These are phyloP conservation scores for Cheilosia vernalis DNA, from an alignment of 2,888 invertebrate species.

Conservation along the genomic window DNA sequence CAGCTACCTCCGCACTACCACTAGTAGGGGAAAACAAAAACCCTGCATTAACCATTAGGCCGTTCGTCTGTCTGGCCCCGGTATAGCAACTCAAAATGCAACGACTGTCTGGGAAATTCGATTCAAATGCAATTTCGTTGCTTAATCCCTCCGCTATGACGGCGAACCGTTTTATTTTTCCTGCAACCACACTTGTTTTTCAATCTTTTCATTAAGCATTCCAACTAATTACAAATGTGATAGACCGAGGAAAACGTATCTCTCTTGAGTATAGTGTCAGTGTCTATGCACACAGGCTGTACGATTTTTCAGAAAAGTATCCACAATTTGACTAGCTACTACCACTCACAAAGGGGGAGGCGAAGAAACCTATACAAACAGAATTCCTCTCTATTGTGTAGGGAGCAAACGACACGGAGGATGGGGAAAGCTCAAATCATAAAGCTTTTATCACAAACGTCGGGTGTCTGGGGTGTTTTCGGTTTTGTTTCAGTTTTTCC, in stretches of 20 bases:
- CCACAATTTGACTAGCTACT: conserved; percentile 15
- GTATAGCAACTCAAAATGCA: not conserved
- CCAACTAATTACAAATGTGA: not conserved
- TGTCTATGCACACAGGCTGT: conserved; percentile 1
- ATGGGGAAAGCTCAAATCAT: conserved; percentile 58
- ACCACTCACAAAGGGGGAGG: conserved; percentile 2
- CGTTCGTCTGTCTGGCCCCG: conserved; percentile 25
- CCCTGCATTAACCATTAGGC: conserved; percentile 35
- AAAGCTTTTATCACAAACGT: conserved; percentile 60
- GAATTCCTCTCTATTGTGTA: conserved; percentile 7
- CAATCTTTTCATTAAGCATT: conserved; percentile 26
- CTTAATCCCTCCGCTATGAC: not conserved
- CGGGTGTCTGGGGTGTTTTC: conserved; percentile 68
- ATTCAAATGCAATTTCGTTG: conserved; percentile 9
- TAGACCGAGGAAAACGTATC: conserved; percentile 11
- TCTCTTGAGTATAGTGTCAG: not conserved
- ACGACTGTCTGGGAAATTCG: conserved; percentile 22
- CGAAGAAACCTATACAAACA: conserved; percentile 4
- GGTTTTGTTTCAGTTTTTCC: conserved; percentile 46
- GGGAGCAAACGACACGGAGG: not conserved
- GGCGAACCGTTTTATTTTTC: not conserved
- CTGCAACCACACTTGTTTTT: not conserved
- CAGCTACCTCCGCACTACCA: conserved; percentile 14
- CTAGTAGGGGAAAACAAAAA: not conserved
- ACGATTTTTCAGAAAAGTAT: conserved; percentile 19